phyloP scores from a whole-genome alignment of 2,888 invertebrate species.

The Chloromyia formosa region DNA sequence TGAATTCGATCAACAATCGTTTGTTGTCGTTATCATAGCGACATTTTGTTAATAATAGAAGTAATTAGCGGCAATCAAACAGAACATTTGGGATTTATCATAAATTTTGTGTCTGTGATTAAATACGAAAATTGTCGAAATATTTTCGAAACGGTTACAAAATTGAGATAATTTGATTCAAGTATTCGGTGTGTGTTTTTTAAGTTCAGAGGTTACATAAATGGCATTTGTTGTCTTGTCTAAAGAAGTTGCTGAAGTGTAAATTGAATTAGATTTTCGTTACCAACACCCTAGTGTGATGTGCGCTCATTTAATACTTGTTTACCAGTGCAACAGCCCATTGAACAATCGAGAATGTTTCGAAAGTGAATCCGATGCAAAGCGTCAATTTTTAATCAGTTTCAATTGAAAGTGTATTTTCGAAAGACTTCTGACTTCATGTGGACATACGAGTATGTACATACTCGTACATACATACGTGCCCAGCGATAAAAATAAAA shows the following conservation, averaged over 20 bases:
- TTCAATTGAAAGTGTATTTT: too few relatives aligned
- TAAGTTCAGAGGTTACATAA: constrained; percentile 28
- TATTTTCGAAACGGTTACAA: not conserved
- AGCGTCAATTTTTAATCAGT: too few relatives aligned
- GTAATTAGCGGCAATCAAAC: not conserved
- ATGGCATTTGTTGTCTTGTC: not conserved
- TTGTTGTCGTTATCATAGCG: constrained; percentile 21
- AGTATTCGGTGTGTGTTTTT: too few relatives aligned
- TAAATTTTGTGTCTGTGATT: not conserved
- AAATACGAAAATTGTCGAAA: not conserved
- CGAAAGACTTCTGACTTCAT: not conserved
- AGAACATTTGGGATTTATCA: not conserved
- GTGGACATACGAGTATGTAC: not conserved
- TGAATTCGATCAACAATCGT: constrained; percentile 19
- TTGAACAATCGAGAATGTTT: not conserved
- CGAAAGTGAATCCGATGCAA: constrained; percentile 17
- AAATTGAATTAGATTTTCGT: constrained; percentile 21
- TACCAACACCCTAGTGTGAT: constrained; percentile 9
- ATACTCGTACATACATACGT: not conserved
- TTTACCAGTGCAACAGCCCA: not conserved
- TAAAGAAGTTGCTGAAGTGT: not conserved
- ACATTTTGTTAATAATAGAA: not conserved
- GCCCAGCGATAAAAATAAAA: constrained; percentile 10
- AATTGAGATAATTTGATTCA: not conserved
- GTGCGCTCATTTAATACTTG: not conserved